phyloP scores from a whole-genome alignment of 2,797 vertebrate species.

The Ambastaia sidthimunki region DNA sequence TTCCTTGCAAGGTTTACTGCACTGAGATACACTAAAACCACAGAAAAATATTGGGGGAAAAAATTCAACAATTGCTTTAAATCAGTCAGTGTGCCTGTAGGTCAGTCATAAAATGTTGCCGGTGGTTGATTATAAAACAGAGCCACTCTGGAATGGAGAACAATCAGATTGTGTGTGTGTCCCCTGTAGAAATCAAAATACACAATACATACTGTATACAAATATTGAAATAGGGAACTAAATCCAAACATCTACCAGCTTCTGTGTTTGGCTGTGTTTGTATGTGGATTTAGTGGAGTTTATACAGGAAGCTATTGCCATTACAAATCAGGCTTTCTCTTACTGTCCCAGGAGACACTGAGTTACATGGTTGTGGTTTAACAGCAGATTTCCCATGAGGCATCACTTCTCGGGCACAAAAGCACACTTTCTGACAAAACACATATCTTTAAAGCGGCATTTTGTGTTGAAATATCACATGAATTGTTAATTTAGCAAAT shows the following conservation, averaged over 20 bases:
- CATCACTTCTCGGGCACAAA: background rate
- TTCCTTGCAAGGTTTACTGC: background rate
- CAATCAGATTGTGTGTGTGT: background rate
- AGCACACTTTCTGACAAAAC: background rate
- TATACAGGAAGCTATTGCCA: background rate
- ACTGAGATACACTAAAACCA: background rate
- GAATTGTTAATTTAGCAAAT: background rate
- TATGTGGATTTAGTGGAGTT: slow-evolving; percentile 1
- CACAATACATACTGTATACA: background rate
- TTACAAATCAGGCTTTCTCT: background rate
- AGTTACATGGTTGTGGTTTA: background rate
- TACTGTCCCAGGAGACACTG: slow-evolving; percentile 1
- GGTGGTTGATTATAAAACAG: background rate
- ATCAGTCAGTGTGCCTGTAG: background rate
- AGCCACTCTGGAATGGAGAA: too few species aligned
- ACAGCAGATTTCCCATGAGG: background rate
- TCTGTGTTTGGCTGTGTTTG: background rate
- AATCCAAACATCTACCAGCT: background rate
- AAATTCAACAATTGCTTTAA: background rate
- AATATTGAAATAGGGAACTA: background rate
- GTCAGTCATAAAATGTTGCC: background rate
- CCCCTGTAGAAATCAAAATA: background rate
- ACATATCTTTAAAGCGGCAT: slow-evolving; percentile 3
- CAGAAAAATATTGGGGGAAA: background rate
- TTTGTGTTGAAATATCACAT: background rate